Conservation (phyloP, 2,113 vertebrate species). For the Spermophilus dauricus region DNA sequence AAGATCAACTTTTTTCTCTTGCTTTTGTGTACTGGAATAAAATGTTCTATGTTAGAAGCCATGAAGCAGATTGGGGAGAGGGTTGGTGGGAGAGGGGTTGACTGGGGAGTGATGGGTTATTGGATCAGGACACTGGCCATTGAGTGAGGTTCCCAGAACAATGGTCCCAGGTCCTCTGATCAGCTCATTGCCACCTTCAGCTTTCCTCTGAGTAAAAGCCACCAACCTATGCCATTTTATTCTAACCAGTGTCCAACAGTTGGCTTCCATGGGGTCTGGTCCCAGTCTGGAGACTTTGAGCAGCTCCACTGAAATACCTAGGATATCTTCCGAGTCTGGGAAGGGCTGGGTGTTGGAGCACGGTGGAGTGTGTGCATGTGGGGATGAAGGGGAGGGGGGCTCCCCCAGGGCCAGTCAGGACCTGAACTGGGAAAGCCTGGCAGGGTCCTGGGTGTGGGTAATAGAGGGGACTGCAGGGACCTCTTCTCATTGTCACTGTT, state of each 20-base stretch:
- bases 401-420: no score
- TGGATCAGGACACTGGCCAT: background rate
- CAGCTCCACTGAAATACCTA: fast-evolving
- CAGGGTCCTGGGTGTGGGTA: background rate
- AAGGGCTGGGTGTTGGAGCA: background rate
- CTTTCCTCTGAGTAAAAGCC: background rate
- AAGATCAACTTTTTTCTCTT: background rate
- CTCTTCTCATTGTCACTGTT: background rate
- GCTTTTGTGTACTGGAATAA: background rate
- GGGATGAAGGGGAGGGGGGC: background rate
- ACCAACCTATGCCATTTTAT: background rate
- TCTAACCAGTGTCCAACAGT: no score
- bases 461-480: no score
- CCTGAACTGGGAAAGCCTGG: no score
- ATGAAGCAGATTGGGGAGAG: background rate
- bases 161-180: fast-evolving
- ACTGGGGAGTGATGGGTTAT: background rate
- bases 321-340: fast-evolving
- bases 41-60: background rate
- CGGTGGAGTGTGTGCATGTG: no score
- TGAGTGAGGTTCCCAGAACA: background rate
- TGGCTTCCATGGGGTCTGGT: background rate
- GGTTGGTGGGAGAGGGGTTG: fast-evolving
- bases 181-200: fast-evolving
- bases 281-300: background rate